phyloP scores from a whole-genome alignment of 2,113 vertebrate genomes.

The Verasper variegatus region DNA sequence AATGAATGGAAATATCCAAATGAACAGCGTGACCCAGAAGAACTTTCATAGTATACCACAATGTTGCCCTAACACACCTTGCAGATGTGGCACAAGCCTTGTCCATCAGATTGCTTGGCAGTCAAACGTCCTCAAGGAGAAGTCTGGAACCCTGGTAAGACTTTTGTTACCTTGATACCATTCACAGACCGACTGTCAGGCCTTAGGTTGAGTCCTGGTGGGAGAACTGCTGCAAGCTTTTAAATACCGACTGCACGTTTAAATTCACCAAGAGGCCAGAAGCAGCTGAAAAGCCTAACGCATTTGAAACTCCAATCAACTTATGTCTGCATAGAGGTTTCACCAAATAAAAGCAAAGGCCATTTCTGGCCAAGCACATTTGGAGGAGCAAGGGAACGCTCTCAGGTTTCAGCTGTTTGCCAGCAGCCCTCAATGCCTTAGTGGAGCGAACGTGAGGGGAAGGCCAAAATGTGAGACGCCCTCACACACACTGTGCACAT shows the following conservation, averaged over 20 bases:
- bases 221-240: constrained; percentile 3
- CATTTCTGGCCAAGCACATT: constrained; percentile 28
- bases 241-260: not conserved
- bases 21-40: constrained; percentile 40
- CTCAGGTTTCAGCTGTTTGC: constrained; percentile 74
- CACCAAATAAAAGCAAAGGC: constrained; percentile 44
- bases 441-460: constrained; percentile 67
- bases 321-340: constrained; percentile 50
- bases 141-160: constrained; percentile 27
- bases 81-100: constrained; percentile 34
- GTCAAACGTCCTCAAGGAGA: constrained; percentile 5
- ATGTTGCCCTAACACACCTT: constrained; percentile 37
- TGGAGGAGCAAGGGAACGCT: constrained; percentile 38
- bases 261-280: constrained; percentile 3
- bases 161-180: constrained; percentile 30
- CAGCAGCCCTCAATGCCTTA: constrained; percentile 33
- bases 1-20: constrained; percentile 49
- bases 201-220: not conserved
- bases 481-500: constrained; percentile 60
- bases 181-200: constrained; percentile 25
- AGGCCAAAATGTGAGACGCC: constrained; percentile 67
- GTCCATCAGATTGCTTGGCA: constrained; percentile 31
- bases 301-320: constrained; percentile 46
- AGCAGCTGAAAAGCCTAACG: constrained; percentile 46
- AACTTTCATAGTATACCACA: constrained; percentile 34